Conservation (phyloP, 30 jellyfish, hydroid and myxozoan species). For the Clytia hemisphaerica region DNA sequence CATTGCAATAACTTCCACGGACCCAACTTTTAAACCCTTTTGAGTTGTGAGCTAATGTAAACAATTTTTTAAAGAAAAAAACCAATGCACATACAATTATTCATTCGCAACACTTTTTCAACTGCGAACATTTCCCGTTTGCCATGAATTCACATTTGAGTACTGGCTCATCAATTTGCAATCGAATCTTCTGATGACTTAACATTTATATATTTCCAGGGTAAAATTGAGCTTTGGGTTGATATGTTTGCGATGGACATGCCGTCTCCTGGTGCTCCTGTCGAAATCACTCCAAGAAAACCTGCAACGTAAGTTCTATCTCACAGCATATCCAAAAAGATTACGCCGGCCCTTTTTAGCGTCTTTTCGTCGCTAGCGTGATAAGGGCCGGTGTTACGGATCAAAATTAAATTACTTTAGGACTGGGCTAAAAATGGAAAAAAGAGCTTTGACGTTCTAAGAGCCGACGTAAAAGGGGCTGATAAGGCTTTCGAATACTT, state of each 20-base stretch:
- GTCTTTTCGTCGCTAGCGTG: too few species aligned
- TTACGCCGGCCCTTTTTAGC: neutral
- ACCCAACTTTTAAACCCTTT: too few species aligned
- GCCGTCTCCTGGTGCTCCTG: conserved; percentile 93
- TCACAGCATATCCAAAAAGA: neutral
- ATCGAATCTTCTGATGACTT: neutral
- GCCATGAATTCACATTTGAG: neutral
- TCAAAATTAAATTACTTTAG: too few species aligned
- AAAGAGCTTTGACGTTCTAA: conserved; percentile 28
- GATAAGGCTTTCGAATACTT: neutral
- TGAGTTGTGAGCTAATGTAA: too few species aligned
- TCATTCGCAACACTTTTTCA: too few species aligned
- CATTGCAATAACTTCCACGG: too few species aligned
- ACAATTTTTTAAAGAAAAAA: too few species aligned
- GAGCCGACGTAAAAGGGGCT: neutral
- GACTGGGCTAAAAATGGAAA: conserved; percentile 61
- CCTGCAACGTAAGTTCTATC: conserved; percentile 59
- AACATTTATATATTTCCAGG: conserved; percentile 16
- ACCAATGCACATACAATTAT: too few species aligned
- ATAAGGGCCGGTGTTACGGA: conserved; percentile 65
- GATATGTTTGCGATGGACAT: conserved; percentile 89
- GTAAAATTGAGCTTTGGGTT: conserved; percentile 73
- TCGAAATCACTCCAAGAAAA: conserved; percentile 68
- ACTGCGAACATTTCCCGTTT: neutral
- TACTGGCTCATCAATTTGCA: too few species aligned